A percentile compares a stretch with the other conserved stretches of the same genome.
Evolutionary conservation across 2,888 invertebrate genomes (phyloP).

Genomic region (Macroteleia sp.): DNA sequence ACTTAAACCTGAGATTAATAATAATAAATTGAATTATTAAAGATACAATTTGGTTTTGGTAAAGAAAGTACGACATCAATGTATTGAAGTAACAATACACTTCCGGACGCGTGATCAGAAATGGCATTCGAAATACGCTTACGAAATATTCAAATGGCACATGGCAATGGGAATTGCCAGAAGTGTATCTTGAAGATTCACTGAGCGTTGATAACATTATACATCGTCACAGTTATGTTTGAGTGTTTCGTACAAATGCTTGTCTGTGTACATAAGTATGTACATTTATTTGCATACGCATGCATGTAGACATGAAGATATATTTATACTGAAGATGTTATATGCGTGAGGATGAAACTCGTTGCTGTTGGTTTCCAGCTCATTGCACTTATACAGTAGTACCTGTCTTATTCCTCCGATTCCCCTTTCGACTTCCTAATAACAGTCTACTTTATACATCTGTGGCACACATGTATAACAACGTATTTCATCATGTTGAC

Average conservation of each 20-base stretch:
- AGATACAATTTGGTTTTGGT: constrained; percentile 18
- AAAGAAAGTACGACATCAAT: constrained; percentile 28
- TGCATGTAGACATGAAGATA: constrained; percentile 20
- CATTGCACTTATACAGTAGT: constrained; percentile 23
- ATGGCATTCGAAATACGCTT: constrained; percentile 37
- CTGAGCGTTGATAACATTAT: constrained; percentile 50
- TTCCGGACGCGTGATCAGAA: constrained; percentile 43
- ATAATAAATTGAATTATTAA: constrained; percentile 22
- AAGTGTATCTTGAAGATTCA: constrained; percentile 40
- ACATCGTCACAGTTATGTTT: constrained; percentile 43
- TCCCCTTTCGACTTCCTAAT: constrained; percentile 20
- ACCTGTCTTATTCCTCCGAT: constrained; percentile 20
- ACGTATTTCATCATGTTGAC: constrained; percentile 33
- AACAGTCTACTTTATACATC: constrained; percentile 17
- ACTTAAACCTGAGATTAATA: constrained; percentile 10
- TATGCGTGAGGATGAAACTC: constrained; percentile 36
- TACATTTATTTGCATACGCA: constrained; percentile 29
- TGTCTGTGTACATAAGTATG: constrained; percentile 2
- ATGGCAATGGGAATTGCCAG: constrained; percentile 31
- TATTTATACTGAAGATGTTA: constrained; percentile 42
- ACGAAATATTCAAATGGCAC: constrained; percentile 34
- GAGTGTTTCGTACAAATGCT: constrained; percentile 30
- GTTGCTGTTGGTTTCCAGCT: constrained; percentile 33
- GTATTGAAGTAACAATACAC: constrained; percentile 45
- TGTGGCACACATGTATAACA: constrained; percentile 26